Percentiles rank a stretch among this genome's conserved stretches.
phyloP scores from a whole-genome alignment of 2,113 vertebrate genomes.

The Glaucomys volans region DNA sequence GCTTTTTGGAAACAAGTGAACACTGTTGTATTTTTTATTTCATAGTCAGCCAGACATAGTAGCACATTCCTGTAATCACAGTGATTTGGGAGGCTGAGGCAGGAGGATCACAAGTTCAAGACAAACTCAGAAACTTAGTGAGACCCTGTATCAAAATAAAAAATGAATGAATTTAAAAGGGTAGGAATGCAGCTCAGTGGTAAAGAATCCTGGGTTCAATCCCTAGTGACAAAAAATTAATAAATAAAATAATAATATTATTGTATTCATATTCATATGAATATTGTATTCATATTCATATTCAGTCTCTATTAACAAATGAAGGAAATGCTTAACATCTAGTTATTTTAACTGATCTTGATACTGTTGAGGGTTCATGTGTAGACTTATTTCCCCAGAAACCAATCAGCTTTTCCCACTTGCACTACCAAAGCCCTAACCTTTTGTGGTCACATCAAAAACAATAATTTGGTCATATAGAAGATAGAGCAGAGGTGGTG shows the following conservation, averaged over 20 bases:
- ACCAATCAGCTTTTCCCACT: not conserved
- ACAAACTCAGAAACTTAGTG: no score
- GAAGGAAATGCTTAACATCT: not conserved
- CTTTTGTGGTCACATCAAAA: not conserved
- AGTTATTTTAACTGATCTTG: not conserved
- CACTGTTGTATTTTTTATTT: not conserved
- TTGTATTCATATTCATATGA: slow-evolving; percentile 17
- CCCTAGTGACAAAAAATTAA: no score
- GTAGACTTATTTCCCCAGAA: not conserved
- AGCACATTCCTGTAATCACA: no score
- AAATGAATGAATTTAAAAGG: no score
- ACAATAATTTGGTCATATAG: not conserved
- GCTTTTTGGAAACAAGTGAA: not conserved
- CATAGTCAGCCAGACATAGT: not conserved
- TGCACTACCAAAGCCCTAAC: not conserved
- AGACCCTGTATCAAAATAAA: no score
- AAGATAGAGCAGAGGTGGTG: not conserved
- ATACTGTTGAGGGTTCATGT: not conserved
- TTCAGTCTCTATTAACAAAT: not conserved
- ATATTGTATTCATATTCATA: no score
- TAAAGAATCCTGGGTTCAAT: no score
- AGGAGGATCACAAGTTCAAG: no score
- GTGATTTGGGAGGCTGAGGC: no score
- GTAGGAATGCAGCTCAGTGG: no score
- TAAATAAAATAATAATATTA: not conserved